Base-by-base conservation (phyloP, 2,888 invertebrate species). In the Anticlea derivata region DNA sequence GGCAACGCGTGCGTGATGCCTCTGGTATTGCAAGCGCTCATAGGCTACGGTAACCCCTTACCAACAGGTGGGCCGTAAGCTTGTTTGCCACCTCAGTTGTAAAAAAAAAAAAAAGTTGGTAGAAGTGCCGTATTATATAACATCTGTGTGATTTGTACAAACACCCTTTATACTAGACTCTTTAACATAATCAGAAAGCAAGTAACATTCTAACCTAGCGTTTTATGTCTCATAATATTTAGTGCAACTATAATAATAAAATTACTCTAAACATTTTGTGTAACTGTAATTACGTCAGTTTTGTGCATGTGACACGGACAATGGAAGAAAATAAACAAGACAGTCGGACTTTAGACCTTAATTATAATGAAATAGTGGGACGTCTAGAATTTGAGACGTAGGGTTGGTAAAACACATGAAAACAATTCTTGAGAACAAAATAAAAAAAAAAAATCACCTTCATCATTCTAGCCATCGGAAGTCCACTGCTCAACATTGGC, bases 281-380 rank as follows among this genome's bases (percentile, higher is more conserved):
- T 40, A 45, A 34, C 20, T 33, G 34, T 27, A 50, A 50, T 54
- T 54, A 46, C 20, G 38, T 41, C 41, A 50, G 31, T 38, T 45
- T 37, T 43, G 37, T 35, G 10, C 20, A 41, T 31, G 24, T 46
- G 55, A 50, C 40, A 40, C 8, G 39, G 55, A 55, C 50, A 55
- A 55, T 50, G 24, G 50, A n/a, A 34, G 24, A 26, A 30, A 34
- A 44, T 53, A 44, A 53, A 44, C 40, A 26, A 40, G 48, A 53
- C 53, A 48, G 17, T 44, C 35, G 20, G n/a, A 17, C 17, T 17
- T 17, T n/a, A n/a, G n/a, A 17, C 17, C 17, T 17, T 43, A 55
- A 54, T 50, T 46, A 50, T 11, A 30, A 40, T 37, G 10, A 45
- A 49, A 43, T 43, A 7, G 38, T 29, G 10, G 1, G 10, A 24